These are phyloP conservation scores for Litoditis marina DNA, from an alignment of 2,888 invertebrate genomes.

Conservation along the genomic window DNA sequence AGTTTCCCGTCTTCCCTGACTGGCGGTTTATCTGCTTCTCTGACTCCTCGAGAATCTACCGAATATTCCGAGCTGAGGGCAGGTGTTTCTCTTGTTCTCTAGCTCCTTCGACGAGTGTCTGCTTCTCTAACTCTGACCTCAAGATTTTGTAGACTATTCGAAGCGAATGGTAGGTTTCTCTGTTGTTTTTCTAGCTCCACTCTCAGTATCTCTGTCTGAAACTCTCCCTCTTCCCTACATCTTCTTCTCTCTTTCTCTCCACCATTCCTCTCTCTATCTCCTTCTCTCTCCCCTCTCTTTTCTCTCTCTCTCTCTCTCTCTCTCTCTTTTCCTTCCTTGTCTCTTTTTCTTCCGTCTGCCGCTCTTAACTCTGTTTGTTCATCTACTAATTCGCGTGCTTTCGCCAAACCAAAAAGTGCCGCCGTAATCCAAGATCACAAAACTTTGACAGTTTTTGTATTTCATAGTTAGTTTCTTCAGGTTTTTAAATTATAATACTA, in stretches of 20 bases:
- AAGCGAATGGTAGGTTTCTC: too few relatives aligned
- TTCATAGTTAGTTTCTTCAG: too few relatives aligned
- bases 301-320: conserved; percentile 5
- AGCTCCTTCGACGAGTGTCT: too few relatives aligned
- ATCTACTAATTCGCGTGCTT: neutral
- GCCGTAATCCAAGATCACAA: too few relatives aligned
- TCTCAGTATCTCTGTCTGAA: conserved; percentile 2
- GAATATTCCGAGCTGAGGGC: neutral
- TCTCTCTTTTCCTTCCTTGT: neutral
- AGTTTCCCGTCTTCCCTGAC: neutral
- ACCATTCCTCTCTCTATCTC: conserved; percentile 1
- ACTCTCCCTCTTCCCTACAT: neutral
- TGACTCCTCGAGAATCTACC: neutral
- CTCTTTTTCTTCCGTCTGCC: neutral
- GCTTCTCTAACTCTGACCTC: neutral
- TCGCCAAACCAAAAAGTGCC: too few relatives aligned
- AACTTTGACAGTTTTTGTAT: too few relatives aligned
- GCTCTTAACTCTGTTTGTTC: neutral
- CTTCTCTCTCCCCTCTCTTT: neutral
- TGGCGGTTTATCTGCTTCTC: neutral
- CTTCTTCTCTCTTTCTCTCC: conserved; percentile 2
- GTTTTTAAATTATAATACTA: too few relatives aligned
- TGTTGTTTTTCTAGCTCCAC: neutral
- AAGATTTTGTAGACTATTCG: too few relatives aligned
- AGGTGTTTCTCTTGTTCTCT: too few relatives aligned